phyloP scores from a whole-genome alignment of 2,888 invertebrate genomes.

The Pyrrhia umbra region DNA sequence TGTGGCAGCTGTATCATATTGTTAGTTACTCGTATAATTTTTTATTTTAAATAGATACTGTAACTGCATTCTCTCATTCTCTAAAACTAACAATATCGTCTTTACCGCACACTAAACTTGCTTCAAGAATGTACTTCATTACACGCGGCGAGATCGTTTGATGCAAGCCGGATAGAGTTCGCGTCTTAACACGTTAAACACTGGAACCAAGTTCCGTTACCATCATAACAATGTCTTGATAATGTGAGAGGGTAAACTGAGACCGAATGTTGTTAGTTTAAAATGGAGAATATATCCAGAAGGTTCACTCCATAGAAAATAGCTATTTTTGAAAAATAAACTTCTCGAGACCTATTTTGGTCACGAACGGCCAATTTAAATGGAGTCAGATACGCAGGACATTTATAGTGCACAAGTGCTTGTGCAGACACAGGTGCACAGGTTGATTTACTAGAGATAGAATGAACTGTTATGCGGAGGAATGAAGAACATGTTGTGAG shows the following conservation, averaged over 20 bases:
- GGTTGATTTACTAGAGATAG: too few species aligned
- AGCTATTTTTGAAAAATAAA: background rate
- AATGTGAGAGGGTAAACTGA: conserved; percentile 11
- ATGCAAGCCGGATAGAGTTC: conserved; percentile 17
- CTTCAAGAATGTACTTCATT: conserved; percentile 1
- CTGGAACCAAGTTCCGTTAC: conserved; percentile 19
- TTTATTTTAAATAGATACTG: too few species aligned
- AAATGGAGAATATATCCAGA: background rate
- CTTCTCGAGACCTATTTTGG: too few species aligned
- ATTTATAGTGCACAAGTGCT: too few species aligned
- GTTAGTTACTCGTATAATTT: too few species aligned
- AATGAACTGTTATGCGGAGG: too few species aligned
- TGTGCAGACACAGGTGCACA: too few species aligned
- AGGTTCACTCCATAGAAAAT: background rate
- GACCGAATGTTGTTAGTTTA: background rate
- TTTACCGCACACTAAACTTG: conserved; percentile 1
- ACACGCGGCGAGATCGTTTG: background rate
- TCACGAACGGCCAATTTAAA: too few species aligned
- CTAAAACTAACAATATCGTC: background rate
- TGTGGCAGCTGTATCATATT: too few species aligned
- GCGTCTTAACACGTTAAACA: conserved; percentile 13
- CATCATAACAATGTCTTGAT: conserved; percentile 35
- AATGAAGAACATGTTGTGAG: too few species aligned
- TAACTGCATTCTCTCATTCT: background rate
- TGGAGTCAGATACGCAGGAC: too few species aligned